phyloP scores from a whole-genome alignment of 1,140 invertebrate species.

The Archegozetes longisetosus region DNA sequence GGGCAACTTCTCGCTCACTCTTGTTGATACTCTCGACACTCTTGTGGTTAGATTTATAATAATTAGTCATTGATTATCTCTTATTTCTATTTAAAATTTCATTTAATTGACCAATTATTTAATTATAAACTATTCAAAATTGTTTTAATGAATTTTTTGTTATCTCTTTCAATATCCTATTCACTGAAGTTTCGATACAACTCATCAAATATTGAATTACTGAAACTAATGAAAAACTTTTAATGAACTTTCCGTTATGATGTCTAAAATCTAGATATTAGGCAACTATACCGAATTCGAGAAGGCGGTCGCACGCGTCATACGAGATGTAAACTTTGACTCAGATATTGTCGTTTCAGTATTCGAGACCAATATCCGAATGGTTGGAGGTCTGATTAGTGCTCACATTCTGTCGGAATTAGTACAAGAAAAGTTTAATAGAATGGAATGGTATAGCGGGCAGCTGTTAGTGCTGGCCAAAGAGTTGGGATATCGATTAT shows the following conservation, averaged over 20 bases:
- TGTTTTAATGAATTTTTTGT: conserved; percentile 4
- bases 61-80: not conserved
- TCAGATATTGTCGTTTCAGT: conserved; percentile 89
- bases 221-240: too few species aligned
- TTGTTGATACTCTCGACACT: conserved; percentile 87
- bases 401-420: conserved; percentile 78
- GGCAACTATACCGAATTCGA: conserved; percentile 90
- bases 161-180: too few species aligned
- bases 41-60: conserved; percentile 42
- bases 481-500: conserved; percentile 72
- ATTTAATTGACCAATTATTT: not conserved
- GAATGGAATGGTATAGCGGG: conserved; percentile 76
- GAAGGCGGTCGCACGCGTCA: conserved; percentile 65
- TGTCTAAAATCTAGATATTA: conserved; percentile 41
- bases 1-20: conserved; percentile 90
- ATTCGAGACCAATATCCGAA: conserved; percentile 94
- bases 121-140: not conserved
- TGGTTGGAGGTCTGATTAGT: conserved; percentile 79
- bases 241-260: not conserved
- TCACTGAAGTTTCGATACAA: too few species aligned
- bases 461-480: conserved; percentile 77
- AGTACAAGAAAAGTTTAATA: conserved; percentile 46
- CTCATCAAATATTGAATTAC: too few species aligned
- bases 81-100: too few species aligned
- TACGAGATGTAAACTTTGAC: conserved; percentile 75